phyloP scores from a whole-genome alignment of 2,888 invertebrate species.

The Rhamnusium bicolor region DNA sequence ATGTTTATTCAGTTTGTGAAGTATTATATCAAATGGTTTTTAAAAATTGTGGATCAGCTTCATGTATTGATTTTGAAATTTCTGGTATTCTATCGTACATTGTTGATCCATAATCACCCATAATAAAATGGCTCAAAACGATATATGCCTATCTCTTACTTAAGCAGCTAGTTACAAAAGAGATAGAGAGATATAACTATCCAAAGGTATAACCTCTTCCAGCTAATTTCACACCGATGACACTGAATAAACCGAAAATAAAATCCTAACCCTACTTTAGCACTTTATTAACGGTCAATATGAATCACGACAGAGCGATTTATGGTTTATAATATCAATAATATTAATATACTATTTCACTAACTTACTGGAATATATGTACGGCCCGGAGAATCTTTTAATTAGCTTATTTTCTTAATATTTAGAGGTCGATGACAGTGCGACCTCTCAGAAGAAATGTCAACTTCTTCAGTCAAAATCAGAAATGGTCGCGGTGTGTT shows the following conservation, averaged over 20 bases:
- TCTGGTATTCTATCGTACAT: not conserved
- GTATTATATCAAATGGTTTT: too few species aligned
- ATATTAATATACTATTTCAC: not conserved
- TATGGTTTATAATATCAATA: not conserved
- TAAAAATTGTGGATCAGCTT: too few species aligned
- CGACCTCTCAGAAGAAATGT: conserved; percentile 31
- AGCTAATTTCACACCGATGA: not conserved
- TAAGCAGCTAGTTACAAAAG: not conserved
- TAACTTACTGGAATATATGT: not conserved
- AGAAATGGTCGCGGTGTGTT: conserved; percentile 41
- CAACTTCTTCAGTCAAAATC: conserved; percentile 44
- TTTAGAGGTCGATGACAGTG: conserved; percentile 33
- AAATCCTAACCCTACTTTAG: not conserved
- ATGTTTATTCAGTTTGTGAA: too few species aligned
- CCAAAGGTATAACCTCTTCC: not conserved
- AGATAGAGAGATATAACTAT: not conserved
- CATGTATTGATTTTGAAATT: conserved; percentile 1
- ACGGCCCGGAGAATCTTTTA: not conserved
- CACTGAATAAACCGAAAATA: not conserved
- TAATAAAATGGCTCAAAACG: too few species aligned
- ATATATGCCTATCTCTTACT: not conserved
- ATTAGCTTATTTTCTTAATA: not conserved
- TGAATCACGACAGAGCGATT: not conserved
- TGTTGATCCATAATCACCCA: too few species aligned
- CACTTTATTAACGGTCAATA: not conserved